phyloP scores from a whole-genome alignment of 2,113 vertebrate species.

The Platysternon megacephalum region DNA sequence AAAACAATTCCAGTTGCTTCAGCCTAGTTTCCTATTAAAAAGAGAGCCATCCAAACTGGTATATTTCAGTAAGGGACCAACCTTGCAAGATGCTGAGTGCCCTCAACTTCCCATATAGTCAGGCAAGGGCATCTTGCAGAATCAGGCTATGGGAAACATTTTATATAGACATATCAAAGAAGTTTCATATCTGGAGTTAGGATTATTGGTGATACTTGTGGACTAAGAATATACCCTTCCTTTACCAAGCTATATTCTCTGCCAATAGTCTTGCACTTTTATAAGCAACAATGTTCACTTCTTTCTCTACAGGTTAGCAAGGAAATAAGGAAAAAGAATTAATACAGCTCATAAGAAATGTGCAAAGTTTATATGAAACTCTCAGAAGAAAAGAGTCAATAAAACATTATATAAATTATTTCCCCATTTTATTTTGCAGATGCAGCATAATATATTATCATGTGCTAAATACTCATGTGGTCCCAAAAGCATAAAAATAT shows the following conservation, averaged over 20 bases:
- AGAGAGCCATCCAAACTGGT: background rate
- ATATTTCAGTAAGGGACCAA: background rate
- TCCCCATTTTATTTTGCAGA: background rate
- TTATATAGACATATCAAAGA: background rate
- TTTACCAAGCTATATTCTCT: background rate
- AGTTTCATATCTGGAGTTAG: background rate
- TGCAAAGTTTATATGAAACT: background rate
- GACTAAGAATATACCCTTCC: accelerated
- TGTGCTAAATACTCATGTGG: background rate
- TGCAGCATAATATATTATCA: background rate
- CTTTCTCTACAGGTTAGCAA: background rate
- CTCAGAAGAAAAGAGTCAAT: background rate
- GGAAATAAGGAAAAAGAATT: background rate
- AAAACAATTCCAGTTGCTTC: background rate
- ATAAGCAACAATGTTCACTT: background rate
- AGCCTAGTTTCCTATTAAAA: background rate
- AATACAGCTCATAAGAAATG: background rate
- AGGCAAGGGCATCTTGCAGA: accelerated
- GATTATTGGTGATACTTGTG: accelerated
- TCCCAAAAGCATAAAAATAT: background rate
- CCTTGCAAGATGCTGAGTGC: background rate
- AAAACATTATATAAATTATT: background rate
- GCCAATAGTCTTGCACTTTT: background rate
- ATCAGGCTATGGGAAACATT: background rate
- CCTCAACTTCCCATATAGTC: background rate